Conservation (phyloP, 2,888 invertebrate species). For the Tetropium fuscum region DNA sequence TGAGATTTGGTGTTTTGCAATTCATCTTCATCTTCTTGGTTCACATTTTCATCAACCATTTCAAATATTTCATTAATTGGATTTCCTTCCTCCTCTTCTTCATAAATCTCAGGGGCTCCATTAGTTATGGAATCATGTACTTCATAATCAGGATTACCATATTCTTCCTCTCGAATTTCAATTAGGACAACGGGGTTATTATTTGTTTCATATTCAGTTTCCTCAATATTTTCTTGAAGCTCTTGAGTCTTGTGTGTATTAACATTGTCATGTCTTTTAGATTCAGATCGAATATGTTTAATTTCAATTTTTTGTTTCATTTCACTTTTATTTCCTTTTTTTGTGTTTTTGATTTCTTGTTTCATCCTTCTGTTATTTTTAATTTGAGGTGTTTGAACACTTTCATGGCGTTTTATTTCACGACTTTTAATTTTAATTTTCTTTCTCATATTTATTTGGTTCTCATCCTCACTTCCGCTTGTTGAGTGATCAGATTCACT, state of each 20-base stretch:
- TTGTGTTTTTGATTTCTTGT: neutral
- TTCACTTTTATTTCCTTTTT: neutral
- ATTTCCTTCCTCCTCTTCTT: neutral
- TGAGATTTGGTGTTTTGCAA: neutral
- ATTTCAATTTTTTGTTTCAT: neutral
- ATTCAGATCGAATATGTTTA: neutral
- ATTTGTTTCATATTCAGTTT: neutral
- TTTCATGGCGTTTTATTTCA: neutral
- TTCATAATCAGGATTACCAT: neutral
- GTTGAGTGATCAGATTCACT: neutral
- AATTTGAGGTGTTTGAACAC: neutral
- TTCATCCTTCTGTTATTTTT: neutral
- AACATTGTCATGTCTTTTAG: neutral
- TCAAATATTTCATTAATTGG: neutral
- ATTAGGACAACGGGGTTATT: neutral
- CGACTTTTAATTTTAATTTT: neutral
- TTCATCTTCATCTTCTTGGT: neutral
- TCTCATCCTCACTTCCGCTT: neutral
- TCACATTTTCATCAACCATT: neutral
- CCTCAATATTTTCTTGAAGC: neutral
- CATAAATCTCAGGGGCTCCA: neutral
- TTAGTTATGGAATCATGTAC: neutral
- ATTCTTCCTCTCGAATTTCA: neutral
- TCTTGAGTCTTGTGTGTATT: neutral
- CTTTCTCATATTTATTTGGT: neutral